phyloP scores from a whole-genome alignment of 2,797 vertebrate genomes.

The Rhincodon typus region DNA sequence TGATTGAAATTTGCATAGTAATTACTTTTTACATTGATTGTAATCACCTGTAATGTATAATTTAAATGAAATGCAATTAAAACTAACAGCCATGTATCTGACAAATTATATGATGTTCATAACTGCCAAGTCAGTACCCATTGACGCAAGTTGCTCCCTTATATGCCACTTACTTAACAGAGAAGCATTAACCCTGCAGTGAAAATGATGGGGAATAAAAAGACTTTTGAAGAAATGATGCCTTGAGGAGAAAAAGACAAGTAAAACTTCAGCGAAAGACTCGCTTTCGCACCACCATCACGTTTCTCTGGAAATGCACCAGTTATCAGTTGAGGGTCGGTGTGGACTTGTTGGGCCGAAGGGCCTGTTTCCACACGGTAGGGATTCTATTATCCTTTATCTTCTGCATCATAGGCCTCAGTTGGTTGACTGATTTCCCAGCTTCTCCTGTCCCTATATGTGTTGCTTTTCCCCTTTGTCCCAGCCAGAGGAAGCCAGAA shows the following conservation, averaged over 20 bases:
- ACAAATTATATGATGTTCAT: not conserved
- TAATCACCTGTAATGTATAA: not conserved
- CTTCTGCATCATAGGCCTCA: not conserved
- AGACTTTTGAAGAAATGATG: not conserved
- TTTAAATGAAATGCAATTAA: constrained; percentile 11
- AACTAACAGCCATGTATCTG: not conserved
- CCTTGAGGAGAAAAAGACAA: too few species aligned
- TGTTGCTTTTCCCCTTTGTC: not conserved
- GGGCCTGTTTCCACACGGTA: too few species aligned
- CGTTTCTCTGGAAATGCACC: not conserved
- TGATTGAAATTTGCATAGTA: constrained; percentile 18
- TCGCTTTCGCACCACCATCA: not conserved
- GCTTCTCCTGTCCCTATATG: not conserved
- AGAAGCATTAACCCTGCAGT: not conserved
- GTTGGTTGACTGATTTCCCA: not conserved
- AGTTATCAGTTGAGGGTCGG: too few species aligned
- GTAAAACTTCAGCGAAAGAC: too few species aligned
- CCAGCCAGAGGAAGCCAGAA: not conserved
- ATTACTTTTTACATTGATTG: constrained; percentile 8
- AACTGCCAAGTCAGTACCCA: not conserved
- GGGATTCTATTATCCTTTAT: not conserved
- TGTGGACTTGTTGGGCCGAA: too few species aligned
- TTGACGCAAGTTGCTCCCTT: not conserved
- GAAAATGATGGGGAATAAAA: not conserved
- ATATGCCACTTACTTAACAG: not conserved